These are phyloP conservation scores for Anser brachyrhynchus DNA, from an alignment of 2,113 vertebrate species.

Conservation along the genomic window DNA sequence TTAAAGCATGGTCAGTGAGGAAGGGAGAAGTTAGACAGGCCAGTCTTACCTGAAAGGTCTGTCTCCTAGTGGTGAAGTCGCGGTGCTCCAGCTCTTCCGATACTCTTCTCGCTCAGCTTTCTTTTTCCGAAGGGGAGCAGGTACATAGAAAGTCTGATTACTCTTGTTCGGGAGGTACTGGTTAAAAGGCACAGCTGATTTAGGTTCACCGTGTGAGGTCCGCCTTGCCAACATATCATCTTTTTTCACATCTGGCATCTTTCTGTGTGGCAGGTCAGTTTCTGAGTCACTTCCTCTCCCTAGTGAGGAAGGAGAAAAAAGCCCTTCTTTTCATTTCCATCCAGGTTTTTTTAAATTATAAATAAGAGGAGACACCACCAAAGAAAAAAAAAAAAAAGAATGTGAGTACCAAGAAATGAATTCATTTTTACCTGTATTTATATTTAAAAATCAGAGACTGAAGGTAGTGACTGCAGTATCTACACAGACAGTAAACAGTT, in stretches of 20 bases:
- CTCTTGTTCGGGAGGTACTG: slow-evolving; percentile 98
- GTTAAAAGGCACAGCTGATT: slow-evolving; percentile 94
- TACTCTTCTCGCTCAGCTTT: slow-evolving; percentile 83
- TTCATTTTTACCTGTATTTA: neutral
- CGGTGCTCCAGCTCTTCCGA: slow-evolving; percentile 92
- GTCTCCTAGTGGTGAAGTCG: slow-evolving; percentile 90
- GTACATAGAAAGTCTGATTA: slow-evolving; percentile 92
- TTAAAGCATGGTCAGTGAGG: neutral
- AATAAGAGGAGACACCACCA: neutral
- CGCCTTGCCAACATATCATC: slow-evolving; percentile 95
- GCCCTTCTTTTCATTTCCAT: neutral
- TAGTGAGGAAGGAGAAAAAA: slow-evolving; percentile 52
- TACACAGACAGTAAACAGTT: neutral
- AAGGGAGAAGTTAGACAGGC: neutral
- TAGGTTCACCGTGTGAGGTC: slow-evolving; percentile 89
- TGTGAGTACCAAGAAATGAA: neutral
- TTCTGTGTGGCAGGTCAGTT: slow-evolving; percentile 89
- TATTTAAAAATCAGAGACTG: slow-evolving; percentile 3
- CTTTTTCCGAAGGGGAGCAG: slow-evolving; percentile 85
- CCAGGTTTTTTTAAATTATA: neutral
- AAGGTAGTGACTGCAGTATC: neutral
- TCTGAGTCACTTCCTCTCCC: slow-evolving; percentile 96
- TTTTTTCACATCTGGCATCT: slow-evolving; percentile 92
- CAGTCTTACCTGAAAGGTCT: slow-evolving; percentile 88
- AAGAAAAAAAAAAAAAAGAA: neutral